Evolutionary conservation across 2,797 vertebrate genomes (phyloP).

Genomic region (Trachops cirrhosus): DNA sequence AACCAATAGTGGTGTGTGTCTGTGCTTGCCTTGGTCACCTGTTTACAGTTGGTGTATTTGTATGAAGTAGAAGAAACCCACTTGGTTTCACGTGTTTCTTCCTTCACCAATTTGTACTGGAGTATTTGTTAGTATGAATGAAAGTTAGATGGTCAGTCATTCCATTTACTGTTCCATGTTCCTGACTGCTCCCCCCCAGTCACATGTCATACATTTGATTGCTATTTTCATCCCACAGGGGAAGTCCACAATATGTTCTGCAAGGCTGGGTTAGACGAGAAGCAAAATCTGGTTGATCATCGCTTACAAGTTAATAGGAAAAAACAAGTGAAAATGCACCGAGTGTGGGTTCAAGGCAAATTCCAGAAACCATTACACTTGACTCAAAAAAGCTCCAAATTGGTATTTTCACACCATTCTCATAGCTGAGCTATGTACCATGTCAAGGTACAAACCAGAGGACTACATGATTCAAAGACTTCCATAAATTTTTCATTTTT

Average conservation of each 20-base stretch:
- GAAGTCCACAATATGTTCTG: conserved; percentile 90
- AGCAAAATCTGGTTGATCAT: conserved; percentile 93
- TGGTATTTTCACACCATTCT: conserved; percentile 47
- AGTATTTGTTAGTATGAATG: background rate
- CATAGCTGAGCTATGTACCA: conserved; percentile 34
- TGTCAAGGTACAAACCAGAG: conserved; percentile 34
- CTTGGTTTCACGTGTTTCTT: background rate
- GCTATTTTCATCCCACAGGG: conserved; percentile 81
- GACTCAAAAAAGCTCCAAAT: conserved; percentile 47
- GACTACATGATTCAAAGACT: background rate
- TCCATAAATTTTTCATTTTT: conserved; percentile 35
- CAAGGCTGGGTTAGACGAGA: conserved; percentile 89
- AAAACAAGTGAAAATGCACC: conserved; percentile 91
- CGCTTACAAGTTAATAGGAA: conserved; percentile 94
- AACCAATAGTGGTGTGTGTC: background rate
- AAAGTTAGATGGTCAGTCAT: conserved; percentile 1
- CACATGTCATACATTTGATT: conserved; percentile 62
- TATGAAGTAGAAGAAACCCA: background rate
- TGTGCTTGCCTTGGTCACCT: background rate
- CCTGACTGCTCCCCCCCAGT: background rate
- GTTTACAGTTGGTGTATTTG: background rate
- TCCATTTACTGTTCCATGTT: background rate
- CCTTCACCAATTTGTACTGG: background rate
- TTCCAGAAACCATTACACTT: conserved; percentile 86
- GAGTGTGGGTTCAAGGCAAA: conserved; percentile 96